Conservation (phyloP, 2,113 vertebrate species). For the Nesoenas mayeri region DNA sequence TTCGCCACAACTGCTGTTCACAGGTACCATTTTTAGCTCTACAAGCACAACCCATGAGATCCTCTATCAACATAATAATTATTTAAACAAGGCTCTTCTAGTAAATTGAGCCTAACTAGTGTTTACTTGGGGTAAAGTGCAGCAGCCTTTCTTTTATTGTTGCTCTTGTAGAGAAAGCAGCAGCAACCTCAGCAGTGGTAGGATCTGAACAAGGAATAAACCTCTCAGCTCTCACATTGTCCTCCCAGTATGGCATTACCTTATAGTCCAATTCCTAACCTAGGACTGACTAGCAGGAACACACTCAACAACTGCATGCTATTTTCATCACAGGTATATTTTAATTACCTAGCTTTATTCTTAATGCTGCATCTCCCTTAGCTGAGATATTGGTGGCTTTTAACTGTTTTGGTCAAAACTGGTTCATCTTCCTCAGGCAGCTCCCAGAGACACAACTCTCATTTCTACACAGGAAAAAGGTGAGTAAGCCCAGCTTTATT, state of each 20-base stretch:
- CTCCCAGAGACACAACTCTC: not conserved
- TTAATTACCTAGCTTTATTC: not conserved
- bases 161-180: not conserved
- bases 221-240: not conserved
- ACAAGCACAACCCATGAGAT: not conserved
- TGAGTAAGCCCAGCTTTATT: not conserved
- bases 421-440: not conserved
- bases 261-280: not conserved
- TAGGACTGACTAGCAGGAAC: not conserved
- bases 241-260: not conserved
- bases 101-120: slow-evolving; percentile 30
- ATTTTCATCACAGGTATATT: not conserved
- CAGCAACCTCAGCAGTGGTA: not conserved
- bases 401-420: not conserved
- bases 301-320: not conserved
- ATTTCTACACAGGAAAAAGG: not conserved
- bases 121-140: not conserved
- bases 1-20: slow-evolving; percentile 26
- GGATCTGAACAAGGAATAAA: not conserved
- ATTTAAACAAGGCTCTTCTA: not conserved
- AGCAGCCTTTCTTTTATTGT: not conserved
- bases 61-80: not conserved
- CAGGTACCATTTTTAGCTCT: slow-evolving; percentile 38
- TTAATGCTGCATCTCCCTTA: not conserved
- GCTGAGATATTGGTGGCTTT: not conserved